phyloP scores from a whole-genome alignment of 2,888 invertebrate species.

The Nephrocerus scutellatus region DNA sequence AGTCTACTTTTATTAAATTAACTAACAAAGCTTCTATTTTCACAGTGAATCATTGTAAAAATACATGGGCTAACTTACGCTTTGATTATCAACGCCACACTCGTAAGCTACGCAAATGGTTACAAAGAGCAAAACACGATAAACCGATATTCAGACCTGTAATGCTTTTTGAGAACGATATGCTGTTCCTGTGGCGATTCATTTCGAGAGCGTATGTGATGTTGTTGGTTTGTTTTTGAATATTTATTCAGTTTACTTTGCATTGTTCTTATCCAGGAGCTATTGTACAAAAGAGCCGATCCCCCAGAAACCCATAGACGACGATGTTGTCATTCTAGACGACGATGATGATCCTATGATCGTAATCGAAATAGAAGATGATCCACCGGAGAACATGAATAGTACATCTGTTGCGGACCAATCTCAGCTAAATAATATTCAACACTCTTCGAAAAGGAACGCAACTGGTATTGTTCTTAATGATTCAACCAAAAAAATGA shows the following conservation, averaged over 20 bases:
- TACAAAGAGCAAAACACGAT: slow-evolving; percentile 15
- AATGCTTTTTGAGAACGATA: slow-evolving; percentile 33
- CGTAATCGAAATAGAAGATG: slow-evolving; percentile 31
- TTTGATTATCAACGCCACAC: slow-evolving; percentile 32
- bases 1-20: neutral
- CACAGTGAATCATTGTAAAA: slow-evolving; percentile 27
- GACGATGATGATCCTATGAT: slow-evolving; percentile 16
- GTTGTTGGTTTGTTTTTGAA: neutral
- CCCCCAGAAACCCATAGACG: slow-evolving; percentile 11
- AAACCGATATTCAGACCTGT: slow-evolving; percentile 28
- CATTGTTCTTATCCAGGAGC: too few species aligned
- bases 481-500: slow-evolving; percentile 17
- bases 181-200: slow-evolving; percentile 36
- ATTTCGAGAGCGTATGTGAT: slow-evolving; percentile 22
- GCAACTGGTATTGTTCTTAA: neutral
- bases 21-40: neutral
- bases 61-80: slow-evolving; percentile 34
- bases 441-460: slow-evolving; percentile 7
- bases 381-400: slow-evolving; percentile 12
- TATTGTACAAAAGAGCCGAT: neutral
- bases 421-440: slow-evolving; percentile 3
- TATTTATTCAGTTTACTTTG: neutral
- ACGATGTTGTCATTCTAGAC: slow-evolving; percentile 21
- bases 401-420: neutral
- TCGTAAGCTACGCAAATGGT: slow-evolving; percentile 26